Percentiles rank a stretch among this genome's conserved stretches.
Evolutionary conservation across 2,797 vertebrate species (phyloP).

Genomic region (Fistularia commersonii): DNA sequence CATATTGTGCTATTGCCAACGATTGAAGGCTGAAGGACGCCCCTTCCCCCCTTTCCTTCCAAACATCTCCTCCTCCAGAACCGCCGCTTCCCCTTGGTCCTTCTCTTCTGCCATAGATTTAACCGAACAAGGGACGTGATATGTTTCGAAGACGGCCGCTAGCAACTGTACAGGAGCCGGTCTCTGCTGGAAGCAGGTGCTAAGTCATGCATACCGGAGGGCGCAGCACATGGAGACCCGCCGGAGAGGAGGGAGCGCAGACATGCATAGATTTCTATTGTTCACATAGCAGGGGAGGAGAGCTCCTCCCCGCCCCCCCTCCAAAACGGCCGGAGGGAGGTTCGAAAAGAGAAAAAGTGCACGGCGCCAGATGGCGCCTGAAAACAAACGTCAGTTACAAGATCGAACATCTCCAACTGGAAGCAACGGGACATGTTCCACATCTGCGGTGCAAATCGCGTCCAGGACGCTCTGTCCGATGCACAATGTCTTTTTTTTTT

Average conservation of each 20-base stretch:
- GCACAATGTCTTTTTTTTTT: no score
- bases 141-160: constrained; percentile 45
- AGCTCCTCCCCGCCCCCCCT: constrained; percentile 13
- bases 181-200: constrained; percentile 45
- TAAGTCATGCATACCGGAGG: constrained; percentile 62
- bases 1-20: constrained; percentile 58
- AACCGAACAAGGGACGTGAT: constrained; percentile 36
- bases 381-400: no score
- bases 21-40: constrained; percentile 38
- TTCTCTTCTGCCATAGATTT: constrained; percentile 12
- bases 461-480: no score
- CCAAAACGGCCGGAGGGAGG: no score
- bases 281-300: constrained; percentile 63
- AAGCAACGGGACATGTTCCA: no score
- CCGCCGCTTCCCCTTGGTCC: constrained; percentile 5
- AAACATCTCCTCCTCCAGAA: constrained; percentile 41
- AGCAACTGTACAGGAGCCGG: constrained; percentile 45
- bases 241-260: constrained; percentile 52
- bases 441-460: no score
- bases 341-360: no score
- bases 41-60: constrained; percentile 32
- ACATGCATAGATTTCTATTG: constrained; percentile 78
- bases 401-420: no score
- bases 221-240: constrained; percentile 55
- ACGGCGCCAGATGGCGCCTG: no score